Base-by-base conservation (phyloP, 1,140 invertebrate genomes). In the Lanistes nyassanus region DNA sequence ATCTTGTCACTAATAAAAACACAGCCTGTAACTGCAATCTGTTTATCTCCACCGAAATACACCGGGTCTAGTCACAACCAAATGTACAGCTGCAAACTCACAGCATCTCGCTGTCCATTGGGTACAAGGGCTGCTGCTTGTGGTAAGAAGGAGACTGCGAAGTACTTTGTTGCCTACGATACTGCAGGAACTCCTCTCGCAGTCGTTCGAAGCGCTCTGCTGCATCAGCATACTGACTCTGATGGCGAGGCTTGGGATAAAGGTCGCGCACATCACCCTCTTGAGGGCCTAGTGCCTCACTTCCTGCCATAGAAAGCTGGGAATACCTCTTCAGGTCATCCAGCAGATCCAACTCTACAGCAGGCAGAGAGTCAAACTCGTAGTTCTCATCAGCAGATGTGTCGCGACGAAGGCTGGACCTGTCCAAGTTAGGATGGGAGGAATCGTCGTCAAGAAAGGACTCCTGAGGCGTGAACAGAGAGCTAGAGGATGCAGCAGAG, bases 171-270 rank as follows among this genome's bases (percentile, higher is more conserved):
- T 97, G 96, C 55, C 95, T 91, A 71, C 96, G 92, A 89, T 97
- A 98, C 86, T 96, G 94, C 86, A 97, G 93, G 89, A 97, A 98
- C 88, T 98, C 96, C 86, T 97, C 95, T 82, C 97, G 96, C 94
- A 98, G 96, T 42, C 95, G 95, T 80, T 96, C 94, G 71, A 98
- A 95, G 67, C 97, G 91, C 5, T 95, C 95, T 85, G 96, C 95
- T 79, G 77, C 82, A 80, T 85, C 81, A 75, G 89, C 87, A 85
- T 91, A 89, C 85, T 87, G 88, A 78, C 88, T 89, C 79, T 88
- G 89, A 19, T 91, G 88, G 47, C 91, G 89, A 76, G 92, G 92
- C 66, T 93, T 88, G 56, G 92, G 88, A 51, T 91, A 88, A 64
- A 91, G 89, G 11, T 91, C 91, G 67, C 79, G 66, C 75, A 80